These are phyloP conservation scores for Coleophora deauratella DNA, from an alignment of 2,888 invertebrate genomes.

Conservation along the genomic window DNA sequence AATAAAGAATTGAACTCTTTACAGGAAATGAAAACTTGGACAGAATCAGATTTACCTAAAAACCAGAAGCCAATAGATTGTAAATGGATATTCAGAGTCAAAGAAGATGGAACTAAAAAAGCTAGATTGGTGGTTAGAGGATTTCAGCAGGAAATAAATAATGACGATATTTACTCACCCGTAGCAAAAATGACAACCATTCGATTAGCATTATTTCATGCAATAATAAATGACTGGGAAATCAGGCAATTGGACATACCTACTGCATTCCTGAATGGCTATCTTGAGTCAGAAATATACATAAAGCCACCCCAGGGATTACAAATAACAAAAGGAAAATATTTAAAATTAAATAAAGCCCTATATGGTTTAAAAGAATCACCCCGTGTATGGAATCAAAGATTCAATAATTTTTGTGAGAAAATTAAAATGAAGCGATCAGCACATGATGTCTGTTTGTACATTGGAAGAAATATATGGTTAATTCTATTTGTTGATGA, in stretches of 20 bases:
- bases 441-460: conserved; percentile 7
- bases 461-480: neutral
- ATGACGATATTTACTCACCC: conserved; percentile 7
- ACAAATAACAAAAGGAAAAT: conserved; percentile 4
- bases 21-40: conserved; percentile 1
- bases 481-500: neutral
- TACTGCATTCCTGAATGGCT: conserved; percentile 14
- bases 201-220: conserved; percentile 3
- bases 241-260: conserved; percentile 12
- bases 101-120: conserved; percentile 6
- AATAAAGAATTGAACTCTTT: neutral
- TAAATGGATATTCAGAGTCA: conserved; percentile 4
- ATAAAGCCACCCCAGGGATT: conserved; percentile 10
- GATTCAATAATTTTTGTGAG: conserved; percentile 3
- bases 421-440: conserved; percentile 3
- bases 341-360: conserved; percentile 7
- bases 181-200: conserved; percentile 12
- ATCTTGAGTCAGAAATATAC: conserved; percentile 9
- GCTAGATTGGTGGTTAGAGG: conserved; percentile 6
- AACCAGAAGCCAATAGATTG: conserved; percentile 11
- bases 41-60: conserved; percentile 4
- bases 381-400: conserved; percentile 11
- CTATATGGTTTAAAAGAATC: conserved; percentile 10
- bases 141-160: conserved; percentile 3
- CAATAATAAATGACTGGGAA: conserved; percentile 4